These are phyloP conservation scores for Orchesella cincta DNA, from an alignment of 1,140 invertebrate species.

Conservation along the genomic window DNA sequence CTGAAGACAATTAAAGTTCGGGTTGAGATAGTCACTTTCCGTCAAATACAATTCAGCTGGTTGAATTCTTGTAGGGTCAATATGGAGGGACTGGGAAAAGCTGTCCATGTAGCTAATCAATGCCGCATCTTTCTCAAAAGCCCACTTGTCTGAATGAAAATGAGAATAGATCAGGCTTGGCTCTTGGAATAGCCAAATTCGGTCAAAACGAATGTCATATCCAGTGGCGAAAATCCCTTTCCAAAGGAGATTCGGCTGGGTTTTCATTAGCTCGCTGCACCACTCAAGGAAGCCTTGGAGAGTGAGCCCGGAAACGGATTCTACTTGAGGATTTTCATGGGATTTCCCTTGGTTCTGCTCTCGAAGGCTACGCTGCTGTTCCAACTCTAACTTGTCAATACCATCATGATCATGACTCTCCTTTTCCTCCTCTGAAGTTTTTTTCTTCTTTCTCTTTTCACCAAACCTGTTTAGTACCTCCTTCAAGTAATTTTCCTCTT, in stretches of 20 bases:
- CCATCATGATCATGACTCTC: too few relatives aligned
- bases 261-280: conserved; percentile 22
- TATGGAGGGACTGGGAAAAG: neutral
- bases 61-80: conserved; percentile 19
- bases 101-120: conserved; percentile 19
- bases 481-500: conserved; percentile 1
- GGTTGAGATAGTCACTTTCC: conserved; percentile 20
- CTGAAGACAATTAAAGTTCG: neutral
- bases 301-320: neutral
- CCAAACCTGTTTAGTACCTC: conserved; percentile 31
- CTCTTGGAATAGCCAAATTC: conserved; percentile 2
- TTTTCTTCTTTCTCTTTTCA: neutral
- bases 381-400: neutral
- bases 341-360: neutral
- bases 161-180: neutral
- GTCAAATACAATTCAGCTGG: conserved; percentile 20
- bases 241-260: neutral
- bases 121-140: conserved; percentile 21
- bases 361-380: neutral
- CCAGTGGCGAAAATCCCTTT: conserved; percentile 12
- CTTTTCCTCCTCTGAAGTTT: neutral
- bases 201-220: conserved; percentile 25
- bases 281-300: conserved; percentile 10
- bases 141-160: conserved; percentile 14
- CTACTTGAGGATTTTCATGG: neutral